phyloP scores from a whole-genome alignment of 2,113 vertebrate species.

The Notarius lentiginosus region DNA sequence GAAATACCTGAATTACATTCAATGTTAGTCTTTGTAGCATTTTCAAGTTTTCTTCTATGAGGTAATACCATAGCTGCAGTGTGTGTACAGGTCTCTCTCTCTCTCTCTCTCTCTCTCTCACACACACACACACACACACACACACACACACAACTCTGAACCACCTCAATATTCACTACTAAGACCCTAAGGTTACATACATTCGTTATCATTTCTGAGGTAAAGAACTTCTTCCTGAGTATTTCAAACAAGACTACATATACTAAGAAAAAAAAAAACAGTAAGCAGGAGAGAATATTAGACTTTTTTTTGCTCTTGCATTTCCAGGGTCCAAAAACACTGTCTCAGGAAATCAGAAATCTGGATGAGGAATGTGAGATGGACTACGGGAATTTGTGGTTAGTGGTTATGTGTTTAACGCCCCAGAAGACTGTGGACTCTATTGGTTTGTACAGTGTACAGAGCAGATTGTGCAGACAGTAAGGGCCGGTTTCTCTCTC shows the following conservation, averaged over 20 bases:
- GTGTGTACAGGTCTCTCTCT: constrained; percentile 66
- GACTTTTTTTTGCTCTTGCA: constrained; percentile 53
- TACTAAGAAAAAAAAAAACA: constrained; percentile 73
- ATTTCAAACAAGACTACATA: constrained; percentile 85
- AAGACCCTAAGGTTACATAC: constrained; percentile 81
- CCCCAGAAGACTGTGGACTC: neutral
- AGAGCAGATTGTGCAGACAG: constrained; percentile 39
- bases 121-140: constrained; percentile 11
- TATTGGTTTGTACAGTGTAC: constrained; percentile 38
- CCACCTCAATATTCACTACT: constrained; percentile 64
- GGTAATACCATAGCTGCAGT: constrained; percentile 72
- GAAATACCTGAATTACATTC: constrained; percentile 95
- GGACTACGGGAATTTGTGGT: constrained; percentile 31
- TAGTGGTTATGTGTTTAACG: constrained; percentile 1
- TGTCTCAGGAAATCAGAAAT: constrained; percentile 60
- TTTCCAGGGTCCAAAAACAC: constrained; percentile 40
- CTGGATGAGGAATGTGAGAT: constrained; percentile 66
- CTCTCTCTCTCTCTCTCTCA: constrained; percentile 60
- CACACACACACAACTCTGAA: constrained; percentile 38
- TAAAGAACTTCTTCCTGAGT: constrained; percentile 98
- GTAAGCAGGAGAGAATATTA: constrained; percentile 60
- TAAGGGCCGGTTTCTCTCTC: constrained; percentile 10
- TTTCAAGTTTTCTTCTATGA: constrained; percentile 85
- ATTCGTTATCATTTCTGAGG: constrained; percentile 89
- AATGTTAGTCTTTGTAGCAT: constrained; percentile 86